A percentile compares a stretch with the other conserved stretches of the same genome.
Conservation (phyloP, 2,888 invertebrate genomes). For the Phortica magna region DNA sequence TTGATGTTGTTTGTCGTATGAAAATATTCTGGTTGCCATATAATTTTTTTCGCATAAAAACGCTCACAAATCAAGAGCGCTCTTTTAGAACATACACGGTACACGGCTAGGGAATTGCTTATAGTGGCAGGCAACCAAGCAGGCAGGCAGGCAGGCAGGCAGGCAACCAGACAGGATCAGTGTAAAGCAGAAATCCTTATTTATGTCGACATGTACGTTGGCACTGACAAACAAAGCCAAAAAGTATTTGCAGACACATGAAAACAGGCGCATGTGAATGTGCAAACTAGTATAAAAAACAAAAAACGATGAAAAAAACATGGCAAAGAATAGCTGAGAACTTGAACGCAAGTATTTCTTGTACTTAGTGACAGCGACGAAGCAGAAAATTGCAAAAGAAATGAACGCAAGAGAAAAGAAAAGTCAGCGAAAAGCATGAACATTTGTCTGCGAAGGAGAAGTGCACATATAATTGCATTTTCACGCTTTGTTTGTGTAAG, state of each 20-base stretch:
- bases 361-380: conserved; percentile 35
- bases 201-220: conserved; percentile 16
- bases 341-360: background rate
- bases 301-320: conserved; percentile 3
- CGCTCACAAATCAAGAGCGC: conserved; percentile 12
- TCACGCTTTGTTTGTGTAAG: conserved; percentile 21
- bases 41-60: conserved; percentile 6
- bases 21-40: conserved; percentile 7
- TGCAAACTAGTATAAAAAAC: background rate
- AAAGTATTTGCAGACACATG: conserved; percentile 11
- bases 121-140: background rate
- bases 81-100: background rate
- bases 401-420: conserved; percentile 1
- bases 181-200: conserved; percentile 16
- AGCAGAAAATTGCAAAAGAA: conserved; percentile 37
- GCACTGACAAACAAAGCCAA: conserved; percentile 19
- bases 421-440: conserved; percentile 11
- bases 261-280: conserved; percentile 7
- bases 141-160: background rate
- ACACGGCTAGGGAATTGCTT: background rate
- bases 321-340: background rate
- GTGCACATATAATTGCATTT: conserved; percentile 32
- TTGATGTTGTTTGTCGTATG: background rate
- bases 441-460: conserved; percentile 10
- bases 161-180: background rate